phyloP scores from a whole-genome alignment of 2,888 invertebrate species.

The Eupithecia abbreviata region DNA sequence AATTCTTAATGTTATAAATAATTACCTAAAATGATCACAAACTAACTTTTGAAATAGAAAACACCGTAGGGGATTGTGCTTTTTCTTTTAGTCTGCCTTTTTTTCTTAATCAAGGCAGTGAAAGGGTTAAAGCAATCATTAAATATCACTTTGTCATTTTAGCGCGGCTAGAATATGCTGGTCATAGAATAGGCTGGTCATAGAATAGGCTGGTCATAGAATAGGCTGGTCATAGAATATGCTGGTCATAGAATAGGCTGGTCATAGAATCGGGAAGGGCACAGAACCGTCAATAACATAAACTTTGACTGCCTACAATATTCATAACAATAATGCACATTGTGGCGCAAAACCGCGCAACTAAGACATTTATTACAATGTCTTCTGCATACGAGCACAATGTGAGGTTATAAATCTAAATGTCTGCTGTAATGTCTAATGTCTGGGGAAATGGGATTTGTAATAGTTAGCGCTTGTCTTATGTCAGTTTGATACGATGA shows the following conservation, averaged over 20 bases:
- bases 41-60: too few relatives aligned
- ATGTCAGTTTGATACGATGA: neutral
- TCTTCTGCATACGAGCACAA: slow-evolving; percentile 4
- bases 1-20: too few relatives aligned
- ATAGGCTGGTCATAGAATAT: neutral
- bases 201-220: slow-evolving; percentile 4
- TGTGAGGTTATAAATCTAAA: slow-evolving; percentile 1
- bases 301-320: slow-evolving; percentile 12
- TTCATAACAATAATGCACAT: neutral
- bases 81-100: too few relatives aligned
- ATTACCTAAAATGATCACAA: too few relatives aligned
- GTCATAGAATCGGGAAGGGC: slow-evolving; percentile 21
- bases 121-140: neutral
- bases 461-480: neutral
- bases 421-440: neutral
- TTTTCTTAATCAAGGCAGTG: too few relatives aligned
- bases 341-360: neutral
- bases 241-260: neutral
- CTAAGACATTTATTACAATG: slow-evolving; percentile 1
- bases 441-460: neutral
- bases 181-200: neutral
- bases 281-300: slow-evolving; percentile 24
- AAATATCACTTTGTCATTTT: neutral
- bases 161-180: neutral
- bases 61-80: too few relatives aligned